Evolutionary conservation across 2,888 invertebrate genomes (phyloP), one percentile per base, ranked within the genome.

Genomic region (Electrophaes corylata): DNA sequence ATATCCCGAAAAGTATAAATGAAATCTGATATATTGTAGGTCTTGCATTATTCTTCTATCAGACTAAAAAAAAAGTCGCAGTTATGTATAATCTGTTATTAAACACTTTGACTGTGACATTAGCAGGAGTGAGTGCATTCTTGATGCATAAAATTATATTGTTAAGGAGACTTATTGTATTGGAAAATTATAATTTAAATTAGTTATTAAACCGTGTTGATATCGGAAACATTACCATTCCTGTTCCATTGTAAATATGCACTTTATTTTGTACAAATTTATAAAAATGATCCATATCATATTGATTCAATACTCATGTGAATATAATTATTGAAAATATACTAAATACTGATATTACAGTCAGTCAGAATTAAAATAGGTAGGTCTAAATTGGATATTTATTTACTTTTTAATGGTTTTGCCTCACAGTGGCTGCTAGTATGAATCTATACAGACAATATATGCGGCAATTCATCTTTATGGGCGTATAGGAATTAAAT

Each of bases 141-240:
- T 62, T 66, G 57, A 66, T 61, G 70, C 65, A 70, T 71, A 69
- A 73, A 68, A 66, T 66, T 70, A 50, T 62, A 57, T 65, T 64
- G 70, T 69, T 73, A 69, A 70, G 66, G 39, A 65, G 59, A 66
- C 64, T 68, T 66, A 47, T 64, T 62, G 65, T 69, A 70, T 69
- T 64, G 53, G 63, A 66, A 62, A 65, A 69, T 66, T 65, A 62
- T 56, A 55, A 60, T 62, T 62, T 55, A 58, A 60, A 58, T 67
- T 66, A 68, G 64, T 66, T 64, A 62, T 67, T 60, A 65, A 65
- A 59, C 58, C 64, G 55, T 54, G 62, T 60, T 64, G 58, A 60
- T 62, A 63, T 61, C 54, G 60, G 52, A 60, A 40, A 63, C 49
- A 51, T 31, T 55, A 63, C 57, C 65, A 66, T 66, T 67, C 69